Conservation (phyloP, 2,797 vertebrate genomes). For the Syngnathus acus region DNA sequence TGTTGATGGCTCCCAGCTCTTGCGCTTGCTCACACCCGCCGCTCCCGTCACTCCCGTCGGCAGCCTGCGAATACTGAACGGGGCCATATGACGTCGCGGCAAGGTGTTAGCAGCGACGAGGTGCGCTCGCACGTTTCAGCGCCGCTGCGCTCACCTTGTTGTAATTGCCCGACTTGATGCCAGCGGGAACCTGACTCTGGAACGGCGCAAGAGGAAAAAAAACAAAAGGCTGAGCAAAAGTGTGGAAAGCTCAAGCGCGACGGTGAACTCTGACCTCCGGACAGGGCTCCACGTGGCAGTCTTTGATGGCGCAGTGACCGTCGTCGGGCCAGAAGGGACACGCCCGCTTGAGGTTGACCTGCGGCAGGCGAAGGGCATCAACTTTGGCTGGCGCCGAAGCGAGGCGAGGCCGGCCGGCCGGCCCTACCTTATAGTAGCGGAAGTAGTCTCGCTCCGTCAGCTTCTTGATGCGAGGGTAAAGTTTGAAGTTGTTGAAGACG, state of each 20-base stretch:
- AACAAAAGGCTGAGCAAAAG: neutral
- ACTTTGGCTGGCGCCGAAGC: too few relatives aligned
- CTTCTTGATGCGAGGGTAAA: constrained; percentile 85
- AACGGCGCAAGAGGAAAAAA: neutral
- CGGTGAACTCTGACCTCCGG: constrained; percentile 78
- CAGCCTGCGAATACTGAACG: constrained; percentile 74
- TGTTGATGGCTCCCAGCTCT: constrained; percentile 91
- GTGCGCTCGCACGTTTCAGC: neutral
- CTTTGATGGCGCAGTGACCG: constrained; percentile 90
- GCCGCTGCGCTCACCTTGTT: constrained; percentile 78
- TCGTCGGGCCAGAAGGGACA: constrained; percentile 96
- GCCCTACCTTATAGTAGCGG: constrained; percentile 87
- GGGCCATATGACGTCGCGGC: neutral
- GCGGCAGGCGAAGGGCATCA: constrained; percentile 5
- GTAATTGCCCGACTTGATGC: constrained; percentile 92
- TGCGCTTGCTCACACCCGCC: constrained; percentile 89
- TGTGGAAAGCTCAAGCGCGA: neutral
- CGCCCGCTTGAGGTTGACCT: constrained; percentile 91
- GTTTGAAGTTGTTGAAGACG: constrained; percentile 93
- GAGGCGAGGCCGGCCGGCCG: neutral
- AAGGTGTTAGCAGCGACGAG: too few relatives aligned
- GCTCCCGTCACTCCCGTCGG: constrained; percentile 65
- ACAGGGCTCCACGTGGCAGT: constrained; percentile 93
- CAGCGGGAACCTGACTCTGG: constrained; percentile 89
- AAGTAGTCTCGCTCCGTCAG: constrained; percentile 89